phyloP scores from a whole-genome alignment of 2,113 vertebrate genomes.

The Epinephelus fuscoguttatus region DNA sequence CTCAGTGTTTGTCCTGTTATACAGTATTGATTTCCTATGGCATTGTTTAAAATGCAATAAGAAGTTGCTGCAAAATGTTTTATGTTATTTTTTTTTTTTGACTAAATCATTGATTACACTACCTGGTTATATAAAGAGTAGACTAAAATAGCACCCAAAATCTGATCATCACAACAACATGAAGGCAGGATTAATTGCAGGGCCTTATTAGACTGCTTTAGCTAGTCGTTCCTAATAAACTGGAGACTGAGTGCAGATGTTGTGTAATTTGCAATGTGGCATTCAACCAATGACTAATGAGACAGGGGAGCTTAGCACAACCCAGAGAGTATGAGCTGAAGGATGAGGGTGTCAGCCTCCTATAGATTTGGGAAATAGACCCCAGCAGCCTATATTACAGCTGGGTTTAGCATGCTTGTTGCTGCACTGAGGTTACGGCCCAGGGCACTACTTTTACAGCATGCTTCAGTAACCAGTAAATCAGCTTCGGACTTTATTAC shows the following conservation, averaged over 20 bases:
- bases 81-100: background rate
- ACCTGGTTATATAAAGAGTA: background rate
- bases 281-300: background rate
- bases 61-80: background rate
- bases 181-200: background rate
- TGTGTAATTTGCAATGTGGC: background rate
- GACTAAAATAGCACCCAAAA: background rate
- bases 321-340: background rate
- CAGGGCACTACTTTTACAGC: conserved; percentile 6
- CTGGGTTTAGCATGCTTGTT: conserved; percentile 28
- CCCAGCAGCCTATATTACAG: background rate
- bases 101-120: background rate
- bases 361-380: background rate
- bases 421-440: conserved; percentile 16
- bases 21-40: background rate
- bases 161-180: background rate
- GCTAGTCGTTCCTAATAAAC: background rate
- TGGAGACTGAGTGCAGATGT: background rate
- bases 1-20: background rate
- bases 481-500: conserved; percentile 16
- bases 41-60: background rate
- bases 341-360: background rate
- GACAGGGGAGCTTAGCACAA: background rate
- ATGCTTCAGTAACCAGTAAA: conserved; percentile 29
- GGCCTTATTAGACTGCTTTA: background rate